Conservation (phyloP, 2,888 invertebrate genomes). For the Augochlorella aurata region DNA sequence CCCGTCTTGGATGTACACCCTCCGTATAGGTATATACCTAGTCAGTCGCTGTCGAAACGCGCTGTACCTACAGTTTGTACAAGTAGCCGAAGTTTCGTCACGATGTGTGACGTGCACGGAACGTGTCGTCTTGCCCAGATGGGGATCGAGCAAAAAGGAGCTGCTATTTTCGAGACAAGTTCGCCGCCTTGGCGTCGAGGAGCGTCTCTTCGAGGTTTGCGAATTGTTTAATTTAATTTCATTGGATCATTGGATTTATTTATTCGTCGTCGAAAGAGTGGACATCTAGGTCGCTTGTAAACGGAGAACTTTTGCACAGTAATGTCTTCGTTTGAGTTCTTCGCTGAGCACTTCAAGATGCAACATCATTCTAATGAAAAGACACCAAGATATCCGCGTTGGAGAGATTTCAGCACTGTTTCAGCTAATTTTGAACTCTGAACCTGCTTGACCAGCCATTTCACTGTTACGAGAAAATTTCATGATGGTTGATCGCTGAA, state of each 20-base stretch:
- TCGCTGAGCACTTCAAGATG: no score
- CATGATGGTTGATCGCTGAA: neutral
- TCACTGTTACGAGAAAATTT: no score
- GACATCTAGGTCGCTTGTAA: no score
- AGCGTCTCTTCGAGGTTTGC: neutral
- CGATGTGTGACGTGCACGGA: conserved; percentile 51
- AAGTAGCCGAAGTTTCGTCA: conserved; percentile 72
- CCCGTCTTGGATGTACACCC: neutral
- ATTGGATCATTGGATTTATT: no score
- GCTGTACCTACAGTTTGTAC: conserved; percentile 74
- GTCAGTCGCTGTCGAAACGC: conserved; percentile 66
- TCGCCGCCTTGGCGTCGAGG: conserved; percentile 1
- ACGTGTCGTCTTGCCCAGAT: conserved; percentile 32
- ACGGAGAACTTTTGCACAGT: no score
- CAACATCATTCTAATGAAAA: no score
- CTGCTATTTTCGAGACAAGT: conserved; percentile 22
- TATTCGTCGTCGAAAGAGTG: no score
- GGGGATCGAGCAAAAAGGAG: conserved; percentile 28
- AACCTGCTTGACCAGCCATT: no score
- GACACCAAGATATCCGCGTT: no score
- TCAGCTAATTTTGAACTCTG: no score
- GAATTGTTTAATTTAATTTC: neutral
- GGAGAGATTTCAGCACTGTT: no score
- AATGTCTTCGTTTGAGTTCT: no score
- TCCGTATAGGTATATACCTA: conserved; percentile 25